phyloP scores from a whole-genome alignment of 2,797 vertebrate genomes.

The Rhinichthys osculus region DNA sequence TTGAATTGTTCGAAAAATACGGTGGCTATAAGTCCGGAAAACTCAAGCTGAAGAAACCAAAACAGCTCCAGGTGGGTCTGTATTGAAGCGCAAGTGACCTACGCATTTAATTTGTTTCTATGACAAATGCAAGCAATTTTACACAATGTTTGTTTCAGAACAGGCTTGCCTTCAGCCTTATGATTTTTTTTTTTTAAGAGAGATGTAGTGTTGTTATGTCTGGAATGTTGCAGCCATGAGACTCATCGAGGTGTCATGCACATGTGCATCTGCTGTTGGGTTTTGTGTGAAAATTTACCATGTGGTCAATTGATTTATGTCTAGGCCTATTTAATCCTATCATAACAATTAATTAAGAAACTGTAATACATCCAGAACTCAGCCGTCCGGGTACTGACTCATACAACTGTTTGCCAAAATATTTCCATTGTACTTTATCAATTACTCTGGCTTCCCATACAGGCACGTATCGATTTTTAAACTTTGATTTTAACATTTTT shows the following conservation, averaged over 20 bases:
- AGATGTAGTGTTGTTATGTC: not conserved
- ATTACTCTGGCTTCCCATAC: not conserved
- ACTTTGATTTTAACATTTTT: not conserved
- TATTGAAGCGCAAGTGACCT: slow-evolving; percentile 2
- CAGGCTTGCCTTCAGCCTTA: not conserved
- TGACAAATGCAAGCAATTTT: not conserved
- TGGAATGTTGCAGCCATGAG: not conserved
- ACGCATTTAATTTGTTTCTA: not conserved
- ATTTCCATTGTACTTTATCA: not conserved
- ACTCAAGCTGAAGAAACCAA: slow-evolving; percentile 95
- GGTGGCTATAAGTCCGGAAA: slow-evolving; percentile 96
- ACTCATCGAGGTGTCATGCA: not conserved
- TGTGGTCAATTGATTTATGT: not conserved
- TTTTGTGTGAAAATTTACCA: not conserved
- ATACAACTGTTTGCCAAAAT: not conserved
- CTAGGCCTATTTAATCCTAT: not conserved
- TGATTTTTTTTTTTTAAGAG: not conserved
- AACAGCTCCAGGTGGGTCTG: slow-evolving; percentile 90
- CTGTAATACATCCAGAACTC: no score
- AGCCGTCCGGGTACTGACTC: no score
- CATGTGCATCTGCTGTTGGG: not conserved
- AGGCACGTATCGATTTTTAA: no score
- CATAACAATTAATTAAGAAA: not conserved
- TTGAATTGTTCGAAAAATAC: slow-evolving; percentile 93
- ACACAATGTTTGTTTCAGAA: slow-evolving; percentile 1